phyloP scores from a whole-genome alignment of 2,888 invertebrate genomes.

The Metacarcinus magister region DNA sequence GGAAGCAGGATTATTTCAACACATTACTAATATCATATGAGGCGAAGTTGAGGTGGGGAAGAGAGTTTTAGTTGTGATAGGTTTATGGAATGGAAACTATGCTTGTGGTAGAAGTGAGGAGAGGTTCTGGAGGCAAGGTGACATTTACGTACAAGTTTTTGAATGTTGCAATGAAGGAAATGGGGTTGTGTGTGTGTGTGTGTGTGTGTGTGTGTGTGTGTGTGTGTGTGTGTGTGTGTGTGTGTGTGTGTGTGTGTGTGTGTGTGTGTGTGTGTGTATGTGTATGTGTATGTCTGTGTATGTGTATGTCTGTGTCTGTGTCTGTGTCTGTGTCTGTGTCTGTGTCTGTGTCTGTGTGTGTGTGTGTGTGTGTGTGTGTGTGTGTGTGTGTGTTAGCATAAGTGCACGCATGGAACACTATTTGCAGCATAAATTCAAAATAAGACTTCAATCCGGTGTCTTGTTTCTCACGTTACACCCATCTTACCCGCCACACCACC shows the following conservation, averaged over 20 bases:
- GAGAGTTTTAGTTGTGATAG: no score
- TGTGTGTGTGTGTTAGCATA: slow-evolving; percentile 2
- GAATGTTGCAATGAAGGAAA: no score
- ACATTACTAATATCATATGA: no score
- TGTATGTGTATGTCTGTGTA: background rate
- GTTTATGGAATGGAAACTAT: no score
- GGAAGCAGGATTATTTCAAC: no score
- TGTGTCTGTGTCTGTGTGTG: background rate
- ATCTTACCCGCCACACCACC: background rate
- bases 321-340: background rate
- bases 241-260: slow-evolving; percentile 45
- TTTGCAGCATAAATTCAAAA: no score
- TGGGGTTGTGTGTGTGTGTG: background rate
- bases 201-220: background rate
- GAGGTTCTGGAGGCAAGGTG: no score
- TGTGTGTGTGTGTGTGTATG: background rate
- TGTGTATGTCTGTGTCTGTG: slow-evolving; percentile 47
- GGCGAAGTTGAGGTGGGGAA: no score
- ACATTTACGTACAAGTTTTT: no score
- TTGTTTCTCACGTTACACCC: background rate
- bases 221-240: slow-evolving; percentile 22
- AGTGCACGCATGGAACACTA: background rate
- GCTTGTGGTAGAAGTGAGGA: no score
- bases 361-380: background rate
- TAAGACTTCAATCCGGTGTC: no score